Evolutionary conservation across 2,113 vertebrate species (phyloP).

Genomic region (human (Homo sapiens)): DNA sequence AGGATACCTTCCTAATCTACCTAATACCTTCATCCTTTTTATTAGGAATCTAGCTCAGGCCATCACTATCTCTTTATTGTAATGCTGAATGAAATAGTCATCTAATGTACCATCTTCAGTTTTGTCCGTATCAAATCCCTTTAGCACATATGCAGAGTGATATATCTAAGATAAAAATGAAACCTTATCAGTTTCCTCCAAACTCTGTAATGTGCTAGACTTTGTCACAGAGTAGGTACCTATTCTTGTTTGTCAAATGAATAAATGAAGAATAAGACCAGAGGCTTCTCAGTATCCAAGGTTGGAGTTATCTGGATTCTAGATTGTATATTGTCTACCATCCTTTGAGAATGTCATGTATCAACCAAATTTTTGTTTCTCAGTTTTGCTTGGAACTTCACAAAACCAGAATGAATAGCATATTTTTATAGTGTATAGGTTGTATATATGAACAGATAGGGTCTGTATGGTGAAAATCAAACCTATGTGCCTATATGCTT

Average conservation of each 20-base stretch:
- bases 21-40: not conserved
- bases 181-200: not conserved
- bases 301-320: not conserved
- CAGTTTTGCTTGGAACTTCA: conserved; percentile 25
- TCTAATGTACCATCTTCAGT: not conserved
- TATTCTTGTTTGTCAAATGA: not conserved
- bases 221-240: not conserved
- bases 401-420: not conserved
- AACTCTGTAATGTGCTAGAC: not conserved
- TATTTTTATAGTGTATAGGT: not conserved
- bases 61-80: not conserved
- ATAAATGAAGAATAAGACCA: not conserved
- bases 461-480: not conserved
- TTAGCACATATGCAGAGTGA: not conserved
- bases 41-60: not conserved
- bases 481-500: not conserved
- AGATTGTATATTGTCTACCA: not conserved
- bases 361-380: not conserved
- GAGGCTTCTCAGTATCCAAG: not conserved
- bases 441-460: not conserved
- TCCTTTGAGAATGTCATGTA: not conserved
- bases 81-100: not conserved
- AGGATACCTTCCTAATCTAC: too few relatives aligned
- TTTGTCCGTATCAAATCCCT: not conserved
- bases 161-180: not conserved